Evolutionary conservation across 2,113 vertebrate genomes (phyloP).

Genomic region (Ploceus nigricollis): DNA sequence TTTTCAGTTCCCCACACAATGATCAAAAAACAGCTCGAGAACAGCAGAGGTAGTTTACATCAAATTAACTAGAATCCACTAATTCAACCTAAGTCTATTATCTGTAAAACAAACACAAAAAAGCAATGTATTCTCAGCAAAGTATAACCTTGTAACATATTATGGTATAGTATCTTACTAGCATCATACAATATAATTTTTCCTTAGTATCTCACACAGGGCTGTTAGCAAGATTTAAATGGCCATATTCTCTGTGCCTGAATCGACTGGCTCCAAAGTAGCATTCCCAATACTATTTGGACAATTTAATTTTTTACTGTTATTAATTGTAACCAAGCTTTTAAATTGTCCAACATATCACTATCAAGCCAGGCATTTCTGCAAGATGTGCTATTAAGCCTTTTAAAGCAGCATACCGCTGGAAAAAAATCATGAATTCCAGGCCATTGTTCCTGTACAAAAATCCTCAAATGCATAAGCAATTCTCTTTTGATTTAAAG

Average conservation of each 20-base stretch:
- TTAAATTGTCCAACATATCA: background rate
- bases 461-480: background rate
- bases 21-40: background rate
- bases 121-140: background rate
- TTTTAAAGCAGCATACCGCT: background rate
- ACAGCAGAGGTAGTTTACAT: background rate
- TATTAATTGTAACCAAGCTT: background rate
- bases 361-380: background rate
- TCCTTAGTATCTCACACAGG: background rate
- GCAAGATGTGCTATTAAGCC: background rate
- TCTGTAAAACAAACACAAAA: background rate
- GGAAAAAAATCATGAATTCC: conserved; percentile 6
- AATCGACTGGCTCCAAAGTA: background rate
- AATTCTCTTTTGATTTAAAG: conserved; percentile 43
- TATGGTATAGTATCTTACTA: background rate
- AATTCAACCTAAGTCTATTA: background rate
- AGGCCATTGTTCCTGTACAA: background rate
- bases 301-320: background rate
- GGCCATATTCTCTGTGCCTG: background rate
- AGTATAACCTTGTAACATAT: background rate
- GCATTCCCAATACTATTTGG: background rate
- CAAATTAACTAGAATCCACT: background rate
- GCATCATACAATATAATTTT: background rate
- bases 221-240: background rate
- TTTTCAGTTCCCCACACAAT: background rate